phyloP scores from a whole-genome alignment of 2,888 invertebrate species.

The Diaperis boleti region DNA sequence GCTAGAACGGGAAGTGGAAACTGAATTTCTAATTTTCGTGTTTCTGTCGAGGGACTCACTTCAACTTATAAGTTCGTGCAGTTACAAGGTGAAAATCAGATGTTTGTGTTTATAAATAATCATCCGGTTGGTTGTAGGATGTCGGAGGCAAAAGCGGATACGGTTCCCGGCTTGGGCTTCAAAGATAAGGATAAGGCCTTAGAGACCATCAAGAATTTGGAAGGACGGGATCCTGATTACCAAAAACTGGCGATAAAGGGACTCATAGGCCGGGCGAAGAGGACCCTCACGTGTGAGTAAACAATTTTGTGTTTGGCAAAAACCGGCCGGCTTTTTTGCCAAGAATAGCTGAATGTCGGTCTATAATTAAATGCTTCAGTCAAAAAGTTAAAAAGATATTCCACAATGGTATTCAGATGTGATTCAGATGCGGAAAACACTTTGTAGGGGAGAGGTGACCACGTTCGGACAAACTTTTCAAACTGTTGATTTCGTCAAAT shows the following conservation, averaged over 20 bases:
- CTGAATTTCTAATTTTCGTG: constrained; percentile 46
- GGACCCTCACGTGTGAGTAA: constrained; percentile 74
- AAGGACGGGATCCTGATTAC: constrained; percentile 82
- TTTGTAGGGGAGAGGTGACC: no score
- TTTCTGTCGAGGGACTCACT: constrained; percentile 36
- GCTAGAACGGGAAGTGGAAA: constrained; percentile 38
- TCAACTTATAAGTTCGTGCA: constrained; percentile 48
- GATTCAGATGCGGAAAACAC: no score
- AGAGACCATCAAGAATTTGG: constrained; percentile 75
- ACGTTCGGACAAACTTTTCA: no score
- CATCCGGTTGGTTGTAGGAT: constrained; percentile 46
- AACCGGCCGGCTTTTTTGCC: no score
- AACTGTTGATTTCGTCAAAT: no score
- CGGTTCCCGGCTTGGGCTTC: constrained; percentile 81
- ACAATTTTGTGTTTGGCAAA: no score
- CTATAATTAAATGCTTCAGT: no score
- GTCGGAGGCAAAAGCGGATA: constrained; percentile 67
- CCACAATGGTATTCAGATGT: no score
- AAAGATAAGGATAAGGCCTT: constrained; percentile 82
- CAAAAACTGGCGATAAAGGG: constrained; percentile 81
- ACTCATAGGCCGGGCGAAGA: constrained; percentile 77
- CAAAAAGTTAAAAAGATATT: no score
- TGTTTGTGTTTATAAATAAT: constrained; percentile 1
- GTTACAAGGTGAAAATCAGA: neutral
- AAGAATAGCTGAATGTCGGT: no score